Evolutionary conservation across 2,888 invertebrate species (phyloP), one percentile per base, ranked within the genome.

Genomic region (Drosophila helvetica): DNA sequence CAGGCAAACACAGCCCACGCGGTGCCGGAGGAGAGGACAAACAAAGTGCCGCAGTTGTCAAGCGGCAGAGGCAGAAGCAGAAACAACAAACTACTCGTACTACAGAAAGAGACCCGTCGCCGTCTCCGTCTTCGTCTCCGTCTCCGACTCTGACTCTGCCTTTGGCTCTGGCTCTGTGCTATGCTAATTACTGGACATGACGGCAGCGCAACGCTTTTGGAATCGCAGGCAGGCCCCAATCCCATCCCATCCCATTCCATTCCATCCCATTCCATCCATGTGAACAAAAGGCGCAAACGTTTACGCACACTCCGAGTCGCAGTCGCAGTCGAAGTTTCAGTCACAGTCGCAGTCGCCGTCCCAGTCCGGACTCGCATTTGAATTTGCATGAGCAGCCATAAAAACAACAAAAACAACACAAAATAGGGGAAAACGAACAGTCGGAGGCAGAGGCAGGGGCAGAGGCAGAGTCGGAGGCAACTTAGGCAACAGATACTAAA

Each of bases 121-220:
- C 45, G 55, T 52, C 57, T 56, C 51, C n/a, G 75, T 68, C 80
- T 85, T 77, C 74, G 78, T 75, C 33, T 38, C 12, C 1, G 3
- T 0, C 33, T 33, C 33, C 15, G 22, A 5, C 4, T 22, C 25
- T 1, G 25, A 25, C 25, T 25, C 2, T 7, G 2, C 7, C 38
- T 38, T 1, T 15, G 38, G 2, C 38, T 38, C 38, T n/a, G 38
- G 15, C 80, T 85, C 82, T 77, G 83, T 78, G 86, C 88, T 85
- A 85, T 85, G 84, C 87, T 85, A 85, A 85, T 85, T 85, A 88
- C 86, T 83, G 88, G 86, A 83, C 85, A 88, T 84, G 85, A 84
- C 84, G 75, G 73, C 85, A 75, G 67, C 78, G 74, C 30, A 78
- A 62, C 62, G 80, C 71, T 80, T 83, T 80, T 64, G 71, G 80